Base-by-base conservation (phyloP, 2,888 invertebrate genomes). In the Eupithecia vulgata region DNA sequence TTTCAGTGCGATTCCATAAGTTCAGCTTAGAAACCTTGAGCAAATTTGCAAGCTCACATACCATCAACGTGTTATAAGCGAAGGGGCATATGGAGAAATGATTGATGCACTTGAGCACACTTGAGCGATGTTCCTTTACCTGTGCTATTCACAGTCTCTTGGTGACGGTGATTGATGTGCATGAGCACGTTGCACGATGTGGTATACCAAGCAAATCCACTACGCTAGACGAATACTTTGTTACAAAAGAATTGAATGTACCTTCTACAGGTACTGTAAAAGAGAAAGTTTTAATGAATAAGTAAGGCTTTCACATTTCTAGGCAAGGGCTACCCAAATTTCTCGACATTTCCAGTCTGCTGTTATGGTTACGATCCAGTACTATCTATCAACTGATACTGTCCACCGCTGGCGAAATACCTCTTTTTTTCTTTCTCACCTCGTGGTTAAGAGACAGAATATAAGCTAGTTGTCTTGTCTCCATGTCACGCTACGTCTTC, bases 51-150 rank as follows among this genome's bases (percentile, higher is more conserved):
- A 59, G 59, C 59, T 61, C 61, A 34, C 34, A 5, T 17, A 34
- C 25, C 30, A 34, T 34, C 15, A 34, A 34, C 61, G 61, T 61
- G 34, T 61, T 57, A 57, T 34, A 34, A 7, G 34, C 30, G 61
- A 61, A 61, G 61, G 34, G 34, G 34, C 59, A 42, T 37, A 59
- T 61, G 34, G 59, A 61, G 34, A 61, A 61, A 61, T 61, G 61
- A 61, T 61, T 61, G 34, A 61, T 61, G 68, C 61, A 67, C 64
- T 34, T 6, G 6, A 34, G 30, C 30, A 66, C 61, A 67, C 64
- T 34, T 6, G 6, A 34, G 30, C 30, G 61, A 61, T 57, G 61
- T 61, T 34, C 34, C 30, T 59, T n/a, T 30, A 30, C 30, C 45
- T 48, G n/a, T 57, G 61, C 34, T 61, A 61, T 34, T 61, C 34